These are phyloP conservation scores for Gyrodactylus salaris DNA, from an alignment of 1,140 invertebrate species.

Conservation along the genomic window DNA sequence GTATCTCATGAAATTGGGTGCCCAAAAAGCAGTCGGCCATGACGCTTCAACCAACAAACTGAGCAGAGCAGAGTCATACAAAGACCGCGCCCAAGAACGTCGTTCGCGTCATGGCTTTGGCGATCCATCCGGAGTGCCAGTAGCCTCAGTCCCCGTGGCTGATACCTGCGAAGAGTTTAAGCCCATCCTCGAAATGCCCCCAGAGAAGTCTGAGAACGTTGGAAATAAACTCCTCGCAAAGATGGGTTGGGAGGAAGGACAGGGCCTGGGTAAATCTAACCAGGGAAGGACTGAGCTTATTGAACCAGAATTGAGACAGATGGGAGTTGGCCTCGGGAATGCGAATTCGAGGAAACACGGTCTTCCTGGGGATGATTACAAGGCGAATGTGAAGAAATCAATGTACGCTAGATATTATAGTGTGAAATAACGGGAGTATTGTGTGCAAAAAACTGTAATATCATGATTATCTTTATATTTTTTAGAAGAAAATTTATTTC, in stretches of 20 bases:
- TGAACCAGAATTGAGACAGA: slow-evolving; percentile 26
- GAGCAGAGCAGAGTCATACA: slow-evolving; percentile 23
- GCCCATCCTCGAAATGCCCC: background rate
- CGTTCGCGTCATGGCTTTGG: slow-evolving; percentile 64
- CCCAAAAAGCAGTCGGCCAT: background rate
- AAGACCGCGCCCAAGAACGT: slow-evolving; percentile 76
- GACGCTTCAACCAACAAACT: background rate
- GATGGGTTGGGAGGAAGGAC: slow-evolving; percentile 71
- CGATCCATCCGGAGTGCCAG: slow-evolving; percentile 26
- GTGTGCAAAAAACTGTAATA: background rate
- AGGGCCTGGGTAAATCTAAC: slow-evolving; percentile 57
- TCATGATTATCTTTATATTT: too few species aligned
- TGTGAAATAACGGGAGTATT: background rate
- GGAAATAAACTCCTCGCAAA: slow-evolving; percentile 70
- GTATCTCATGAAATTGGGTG: background rate
- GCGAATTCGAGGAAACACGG: slow-evolving; percentile 35
- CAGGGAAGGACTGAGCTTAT: slow-evolving; percentile 71
- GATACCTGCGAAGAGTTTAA: background rate
- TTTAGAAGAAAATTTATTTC: too few species aligned
- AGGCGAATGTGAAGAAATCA: slow-evolving; percentile 58
- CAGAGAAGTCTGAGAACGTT: slow-evolving; percentile 35
- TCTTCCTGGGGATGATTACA: slow-evolving; percentile 44
- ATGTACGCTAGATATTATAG: slow-evolving; percentile 26
- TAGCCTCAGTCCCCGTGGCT: background rate
- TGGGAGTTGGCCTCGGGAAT: slow-evolving; percentile 24